Base-by-base conservation (phyloP, 2,113 vertebrate species). In the Zosterops pallidus region DNA sequence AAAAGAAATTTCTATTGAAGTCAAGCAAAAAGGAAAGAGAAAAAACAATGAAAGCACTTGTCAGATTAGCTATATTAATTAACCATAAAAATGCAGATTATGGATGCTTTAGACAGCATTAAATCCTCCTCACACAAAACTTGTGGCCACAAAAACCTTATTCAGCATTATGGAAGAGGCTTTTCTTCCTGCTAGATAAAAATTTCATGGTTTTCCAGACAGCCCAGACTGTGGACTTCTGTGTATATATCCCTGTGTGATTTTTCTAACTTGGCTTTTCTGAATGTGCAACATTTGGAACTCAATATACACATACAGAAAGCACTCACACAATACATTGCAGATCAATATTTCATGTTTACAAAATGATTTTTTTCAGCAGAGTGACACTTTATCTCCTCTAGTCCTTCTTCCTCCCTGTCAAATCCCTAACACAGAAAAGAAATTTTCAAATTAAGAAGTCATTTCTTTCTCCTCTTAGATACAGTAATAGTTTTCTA, bases 341-440 rank as follows among this genome's bases (percentile, higher is more conserved):
- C 72, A 93, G 84, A 96, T 97, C 96, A 96, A 96, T 96, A 96
- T 86, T 96, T 95, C 93, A 95, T 94, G 95, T 96, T 96, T 96
- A 94, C 57, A 95, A 83, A 95, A 96, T 71, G 1, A 76, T 87
- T 88, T 91, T 95, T 92, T 94, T 85, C 63, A 65, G 42, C 20
- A 57, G 49, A 81, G 39, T 1, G 3, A 86, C 89, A 77, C 75
- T 94, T 96, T 94, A 95, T 95, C 83, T 96, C 67, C 53, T 85
- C 71, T 76, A 57, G 71, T 83, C 69, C 79, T 96, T 91, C 69
- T 85, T 91, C 76, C 70, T 91, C n/a, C 31, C 70, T 92, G 94
- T 91, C 94, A 96, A 95, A 96, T 71, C 69, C 31, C 59, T 92
- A 92, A 82, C 82, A 88, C 46, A 89, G 63, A 92, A 89, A 83